Evolutionary conservation across 2,113 vertebrate genomes (phyloP).

Genomic region (Erinaceus europaeus): DNA sequence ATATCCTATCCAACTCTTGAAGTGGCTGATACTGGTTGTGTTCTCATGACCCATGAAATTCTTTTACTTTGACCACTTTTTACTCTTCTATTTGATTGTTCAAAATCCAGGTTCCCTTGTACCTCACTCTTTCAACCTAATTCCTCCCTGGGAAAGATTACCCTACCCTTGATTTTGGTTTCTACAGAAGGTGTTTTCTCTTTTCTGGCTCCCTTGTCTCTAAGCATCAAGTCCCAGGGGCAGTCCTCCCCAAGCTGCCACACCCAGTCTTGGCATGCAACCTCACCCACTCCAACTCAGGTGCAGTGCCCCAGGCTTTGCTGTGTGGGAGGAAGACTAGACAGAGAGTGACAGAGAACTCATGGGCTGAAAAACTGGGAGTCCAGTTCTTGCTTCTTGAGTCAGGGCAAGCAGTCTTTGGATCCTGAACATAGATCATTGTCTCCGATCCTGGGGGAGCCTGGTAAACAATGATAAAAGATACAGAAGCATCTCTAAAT

Average conservation of each 20-base stretch:
- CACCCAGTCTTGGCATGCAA: neutral
- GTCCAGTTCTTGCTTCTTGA: neutral
- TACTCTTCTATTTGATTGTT: neutral
- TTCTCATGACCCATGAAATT: no score
- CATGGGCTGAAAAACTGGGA: neutral
- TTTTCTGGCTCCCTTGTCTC: conserved; percentile 3
- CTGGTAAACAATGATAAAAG: neutral
- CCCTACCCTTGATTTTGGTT: neutral
- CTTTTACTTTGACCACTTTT: no score
- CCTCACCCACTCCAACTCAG: conserved; percentile 12
- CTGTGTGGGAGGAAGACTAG: conserved; percentile 36
- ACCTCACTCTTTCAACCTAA: neutral
- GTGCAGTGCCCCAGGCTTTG: conserved; percentile 33
- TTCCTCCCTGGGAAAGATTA: neutral
- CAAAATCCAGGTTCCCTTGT: neutral
- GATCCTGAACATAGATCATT: neutral
- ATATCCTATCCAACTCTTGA: no score
- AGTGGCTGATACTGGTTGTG: no score
- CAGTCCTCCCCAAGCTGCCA: neutral
- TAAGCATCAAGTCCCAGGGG: neutral
- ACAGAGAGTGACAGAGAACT: neutral
- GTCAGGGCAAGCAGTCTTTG: neutral
- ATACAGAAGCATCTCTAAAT: neutral
- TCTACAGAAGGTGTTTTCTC: neutral
- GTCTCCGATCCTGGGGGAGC: neutral